These are phyloP conservation scores for Zonitis immaculata DNA, from an alignment of 2,888 invertebrate species.

Conservation along the genomic window DNA sequence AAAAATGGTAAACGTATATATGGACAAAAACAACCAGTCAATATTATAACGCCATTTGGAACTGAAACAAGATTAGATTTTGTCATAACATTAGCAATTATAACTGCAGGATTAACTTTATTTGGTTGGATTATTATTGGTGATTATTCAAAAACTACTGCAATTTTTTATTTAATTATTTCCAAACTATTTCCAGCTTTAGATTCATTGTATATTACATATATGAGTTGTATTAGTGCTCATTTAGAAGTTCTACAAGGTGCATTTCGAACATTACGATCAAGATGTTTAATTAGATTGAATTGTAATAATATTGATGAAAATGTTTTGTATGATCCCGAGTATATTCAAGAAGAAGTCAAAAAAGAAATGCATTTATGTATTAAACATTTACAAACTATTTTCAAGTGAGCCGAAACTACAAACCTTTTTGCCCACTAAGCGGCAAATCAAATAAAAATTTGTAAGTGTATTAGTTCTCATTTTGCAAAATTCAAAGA, in stretches of 20 bases:
- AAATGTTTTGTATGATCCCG: conserved; percentile 12
- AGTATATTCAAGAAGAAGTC: conserved; percentile 16
- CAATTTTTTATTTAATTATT: too few relatives aligned
- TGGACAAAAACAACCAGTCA: conserved; percentile 18
- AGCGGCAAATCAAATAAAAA: too few relatives aligned
- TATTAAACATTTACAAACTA: conserved; percentile 25
- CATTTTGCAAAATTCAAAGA: too few relatives aligned
- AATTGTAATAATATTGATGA: background rate
- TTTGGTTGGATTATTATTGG: conserved; percentile 23
- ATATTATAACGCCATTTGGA: conserved; percentile 22
- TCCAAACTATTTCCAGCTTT: conserved; percentile 18
- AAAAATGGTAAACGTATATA: conserved; percentile 14
- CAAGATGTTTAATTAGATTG: conserved; percentile 16
- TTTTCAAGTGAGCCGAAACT: too few relatives aligned
- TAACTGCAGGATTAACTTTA: conserved; percentile 12
- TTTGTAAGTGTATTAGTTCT: too few relatives aligned
- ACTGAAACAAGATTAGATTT: conserved; percentile 12
- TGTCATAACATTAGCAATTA: conserved; percentile 17
- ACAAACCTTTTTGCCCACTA: too few relatives aligned
- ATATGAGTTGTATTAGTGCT: conserved; percentile 26
- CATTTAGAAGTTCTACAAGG: conserved; percentile 26
- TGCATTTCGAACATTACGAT: conserved; percentile 21
- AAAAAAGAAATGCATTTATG: conserved; percentile 24
- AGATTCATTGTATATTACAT: conserved; percentile 25
- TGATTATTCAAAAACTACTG: conserved; percentile 5